phyloP scores from a whole-genome alignment of 2,797 vertebrate species.

The Pangasius larnaudii region DNA sequence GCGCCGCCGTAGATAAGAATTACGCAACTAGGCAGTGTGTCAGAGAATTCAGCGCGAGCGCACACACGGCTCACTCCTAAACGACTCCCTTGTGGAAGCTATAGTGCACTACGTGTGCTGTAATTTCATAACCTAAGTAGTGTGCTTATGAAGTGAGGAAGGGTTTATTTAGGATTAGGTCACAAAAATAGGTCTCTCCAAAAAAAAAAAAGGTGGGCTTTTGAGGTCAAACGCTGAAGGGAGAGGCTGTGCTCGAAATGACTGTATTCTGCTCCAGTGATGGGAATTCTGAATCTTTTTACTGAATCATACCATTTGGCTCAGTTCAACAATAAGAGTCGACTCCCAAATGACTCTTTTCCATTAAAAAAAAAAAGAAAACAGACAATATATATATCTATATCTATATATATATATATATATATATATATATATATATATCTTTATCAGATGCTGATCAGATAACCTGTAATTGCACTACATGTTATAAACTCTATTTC shows the following conservation, averaged over 20 bases:
- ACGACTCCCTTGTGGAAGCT: not conserved
- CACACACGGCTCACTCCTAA: not conserved
- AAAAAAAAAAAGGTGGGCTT: slow-evolving; percentile 12
- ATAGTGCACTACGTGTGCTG: not conserved
- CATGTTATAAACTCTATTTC: not conserved
- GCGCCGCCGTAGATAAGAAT: slow-evolving; percentile 19
- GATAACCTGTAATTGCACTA: not conserved
- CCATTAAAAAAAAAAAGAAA: not conserved
- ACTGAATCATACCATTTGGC: not conserved
- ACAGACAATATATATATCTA: too few species aligned
- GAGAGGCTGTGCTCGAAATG: not conserved
- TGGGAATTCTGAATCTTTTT: not conserved
- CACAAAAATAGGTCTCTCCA: not conserved
- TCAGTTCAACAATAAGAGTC: not conserved
- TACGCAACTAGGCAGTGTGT: slow-evolving; percentile 27
- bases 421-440: too few species aligned
- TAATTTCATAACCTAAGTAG: not conserved
- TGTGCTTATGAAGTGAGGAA: not conserved
- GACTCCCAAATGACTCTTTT: not conserved
- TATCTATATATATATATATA: too few species aligned
- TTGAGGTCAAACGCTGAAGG: slow-evolving; percentile 23
- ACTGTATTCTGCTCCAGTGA: not conserved
- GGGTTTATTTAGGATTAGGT: not conserved
- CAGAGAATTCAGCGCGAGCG: slow-evolving; percentile 6
- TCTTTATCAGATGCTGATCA: too few species aligned